phyloP scores from a whole-genome alignment of 2,888 invertebrate species.

The Diachrysia chrysitis region DNA sequence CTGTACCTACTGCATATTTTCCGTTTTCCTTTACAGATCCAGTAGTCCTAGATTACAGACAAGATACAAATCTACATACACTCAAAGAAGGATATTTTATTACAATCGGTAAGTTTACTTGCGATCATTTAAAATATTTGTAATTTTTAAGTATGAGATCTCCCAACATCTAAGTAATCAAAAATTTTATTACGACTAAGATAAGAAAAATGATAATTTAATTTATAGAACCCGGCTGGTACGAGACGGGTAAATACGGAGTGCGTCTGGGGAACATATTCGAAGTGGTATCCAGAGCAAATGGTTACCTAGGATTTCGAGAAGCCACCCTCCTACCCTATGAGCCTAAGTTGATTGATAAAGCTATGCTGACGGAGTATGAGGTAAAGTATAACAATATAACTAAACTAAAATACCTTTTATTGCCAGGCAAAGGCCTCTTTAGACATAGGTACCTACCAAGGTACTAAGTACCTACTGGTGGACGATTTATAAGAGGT shows the following conservation, averaged over 20 bases:
- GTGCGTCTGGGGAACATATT: conserved; percentile 95
- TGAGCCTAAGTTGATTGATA: conserved; percentile 95
- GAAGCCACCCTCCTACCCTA: conserved; percentile 96
- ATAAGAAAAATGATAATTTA: too few species aligned
- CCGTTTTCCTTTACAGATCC: conserved; percentile 89
- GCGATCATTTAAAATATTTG: background rate
- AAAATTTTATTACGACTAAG: too few species aligned
- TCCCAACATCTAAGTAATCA: too few species aligned
- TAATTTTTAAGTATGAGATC: background rate
- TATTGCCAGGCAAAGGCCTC: too few species aligned
- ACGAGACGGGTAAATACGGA: conserved; percentile 95
- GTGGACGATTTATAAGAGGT: too few species aligned
- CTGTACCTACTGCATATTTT: too few species aligned
- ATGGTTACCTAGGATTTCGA: conserved; percentile 92
- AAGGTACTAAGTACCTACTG: too few species aligned
- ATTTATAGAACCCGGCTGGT: conserved; percentile 98
- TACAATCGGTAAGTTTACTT: conserved; percentile 90
- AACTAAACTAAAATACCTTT: too few species aligned
- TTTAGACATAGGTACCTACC: too few species aligned
- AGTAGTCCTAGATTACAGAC: conserved; percentile 92
- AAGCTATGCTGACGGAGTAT: conserved; percentile 92
- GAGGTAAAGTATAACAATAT: conserved; percentile 90
- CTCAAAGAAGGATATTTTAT: conserved; percentile 94
- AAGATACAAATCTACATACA: conserved; percentile 87
- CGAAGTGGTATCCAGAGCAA: conserved; percentile 90